A percentile compares a stretch with the other conserved stretches of the same genome.
phyloP scores from a whole-genome alignment of 2,113 vertebrate species.

The Vimba vimba region DNA sequence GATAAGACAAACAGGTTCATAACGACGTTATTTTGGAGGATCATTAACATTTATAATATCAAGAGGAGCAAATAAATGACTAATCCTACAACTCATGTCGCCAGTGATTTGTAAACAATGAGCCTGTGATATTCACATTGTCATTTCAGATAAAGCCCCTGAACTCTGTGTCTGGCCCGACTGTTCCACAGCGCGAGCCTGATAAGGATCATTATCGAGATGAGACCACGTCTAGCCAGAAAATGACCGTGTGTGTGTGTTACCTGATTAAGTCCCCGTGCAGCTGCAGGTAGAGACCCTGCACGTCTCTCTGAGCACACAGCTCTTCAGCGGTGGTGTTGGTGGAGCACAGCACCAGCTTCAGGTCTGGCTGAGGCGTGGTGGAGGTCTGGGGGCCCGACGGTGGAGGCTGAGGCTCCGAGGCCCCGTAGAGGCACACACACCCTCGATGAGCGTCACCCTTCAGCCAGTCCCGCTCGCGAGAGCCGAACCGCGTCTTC shows the following conservation, averaged over 20 bases:
- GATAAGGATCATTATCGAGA: not conserved
- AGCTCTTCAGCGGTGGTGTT: conserved; percentile 87
- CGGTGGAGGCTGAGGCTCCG: conserved; percentile 69
- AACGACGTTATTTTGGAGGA: not conserved
- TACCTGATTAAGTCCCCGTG: conserved; percentile 95
- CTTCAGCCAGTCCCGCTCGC: conserved; percentile 91
- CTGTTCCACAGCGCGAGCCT: not conserved
- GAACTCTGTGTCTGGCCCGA: not conserved
- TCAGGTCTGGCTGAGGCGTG: conserved; percentile 80
- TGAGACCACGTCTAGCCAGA: conserved; percentile 7
- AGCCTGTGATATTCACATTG: not conserved
- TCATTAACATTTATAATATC: not conserved
- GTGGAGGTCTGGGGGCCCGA: conserved; percentile 71
- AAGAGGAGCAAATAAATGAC: not conserved
- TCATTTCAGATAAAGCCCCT: conserved; percentile 13
- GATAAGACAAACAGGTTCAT: not conserved
- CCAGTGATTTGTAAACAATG: not conserved
- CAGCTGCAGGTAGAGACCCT: conserved; percentile 87
- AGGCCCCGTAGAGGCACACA: conserved; percentile 84
- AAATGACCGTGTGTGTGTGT: conserved; percentile 38
- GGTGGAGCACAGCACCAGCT: conserved; percentile 90
- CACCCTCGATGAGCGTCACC: conserved; percentile 87
- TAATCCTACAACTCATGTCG: not conserved
- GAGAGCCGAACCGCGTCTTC: conserved; percentile 86
- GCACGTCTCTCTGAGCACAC: conserved; percentile 81